A percentile compares a stretch with the other conserved stretches of the same genome.
Evolutionary conservation across 2,797 vertebrate genomes (phyloP).

Genomic region (Muraenolepis orangiensis): DNA sequence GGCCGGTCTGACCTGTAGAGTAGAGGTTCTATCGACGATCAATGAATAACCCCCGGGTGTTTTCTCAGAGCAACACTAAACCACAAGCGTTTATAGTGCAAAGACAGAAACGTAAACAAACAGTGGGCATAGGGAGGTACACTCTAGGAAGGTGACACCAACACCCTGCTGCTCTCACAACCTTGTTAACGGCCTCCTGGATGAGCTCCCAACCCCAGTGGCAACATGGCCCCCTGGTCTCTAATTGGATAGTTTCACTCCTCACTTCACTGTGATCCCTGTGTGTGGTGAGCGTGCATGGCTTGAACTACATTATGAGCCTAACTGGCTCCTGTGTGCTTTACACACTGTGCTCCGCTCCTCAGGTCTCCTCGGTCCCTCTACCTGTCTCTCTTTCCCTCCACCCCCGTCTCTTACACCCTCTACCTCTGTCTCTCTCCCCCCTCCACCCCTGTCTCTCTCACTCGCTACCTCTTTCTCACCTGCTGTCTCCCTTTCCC

Average conservation of each 20-base stretch:
- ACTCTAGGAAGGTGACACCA: too few species aligned
- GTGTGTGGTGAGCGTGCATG: neutral
- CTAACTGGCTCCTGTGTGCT: neutral
- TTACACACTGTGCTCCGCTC: neutral
- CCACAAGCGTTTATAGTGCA: neutral
- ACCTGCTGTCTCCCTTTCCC: too few species aligned
- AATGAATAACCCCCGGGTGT: neutral
- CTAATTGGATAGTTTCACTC: neutral
- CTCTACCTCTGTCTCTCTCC: too few species aligned
- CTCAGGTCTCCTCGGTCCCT: neutral
- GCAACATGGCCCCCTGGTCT: neutral
- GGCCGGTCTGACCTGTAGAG: neutral
- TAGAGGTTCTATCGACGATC: neutral
- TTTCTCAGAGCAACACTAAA: neutral
- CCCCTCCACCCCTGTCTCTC: too few species aligned
- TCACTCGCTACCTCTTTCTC: too few species aligned
- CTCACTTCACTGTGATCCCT: neutral
- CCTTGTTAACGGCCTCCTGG: neutral
- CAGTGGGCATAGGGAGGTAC: neutral
- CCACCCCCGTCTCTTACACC: too few species aligned
- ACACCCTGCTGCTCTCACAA: neutral
- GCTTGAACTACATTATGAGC: neutral
- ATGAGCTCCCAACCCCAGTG: neutral
- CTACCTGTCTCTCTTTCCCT: neutral
- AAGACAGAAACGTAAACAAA: neutral